Percentiles rank a stretch among this genome's conserved stretches.
Evolutionary conservation across 2,113 vertebrate species (phyloP).

Genomic region (Atractosteus spatula): DNA sequence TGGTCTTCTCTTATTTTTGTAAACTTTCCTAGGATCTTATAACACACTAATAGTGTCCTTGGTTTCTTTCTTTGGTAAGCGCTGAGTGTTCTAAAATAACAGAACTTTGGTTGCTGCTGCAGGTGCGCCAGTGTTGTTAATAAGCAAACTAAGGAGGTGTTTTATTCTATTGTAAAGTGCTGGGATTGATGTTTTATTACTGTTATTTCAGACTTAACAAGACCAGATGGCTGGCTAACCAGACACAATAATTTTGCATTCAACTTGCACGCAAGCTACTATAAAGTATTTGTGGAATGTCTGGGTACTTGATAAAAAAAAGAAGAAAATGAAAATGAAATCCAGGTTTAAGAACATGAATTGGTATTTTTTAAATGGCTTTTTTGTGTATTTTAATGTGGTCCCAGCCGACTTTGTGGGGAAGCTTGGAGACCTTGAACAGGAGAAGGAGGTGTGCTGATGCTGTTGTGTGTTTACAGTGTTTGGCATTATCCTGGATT

Average conservation of each 20-base stretch:
- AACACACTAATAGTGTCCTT: no score
- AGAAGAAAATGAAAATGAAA: no score
- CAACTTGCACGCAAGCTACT: conserved; percentile 5
- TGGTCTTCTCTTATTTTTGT: no score
- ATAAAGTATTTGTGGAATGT: conserved; percentile 3
- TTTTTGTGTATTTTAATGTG: no score
- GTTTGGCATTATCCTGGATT: no score
- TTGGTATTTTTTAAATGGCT: no score
- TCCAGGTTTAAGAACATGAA: no score
- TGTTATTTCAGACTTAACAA: conserved; percentile 22
- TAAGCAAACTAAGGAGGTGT: conserved; percentile 4
- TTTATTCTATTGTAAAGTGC: conserved; percentile 14
- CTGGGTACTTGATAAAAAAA: no score
- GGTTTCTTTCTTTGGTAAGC: not conserved
- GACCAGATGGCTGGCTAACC: conserved; percentile 40
- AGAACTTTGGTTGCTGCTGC: conserved; percentile 13
- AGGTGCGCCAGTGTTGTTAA: conserved; percentile 5
- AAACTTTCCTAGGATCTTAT: no score
- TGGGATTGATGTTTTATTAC: conserved; percentile 10
- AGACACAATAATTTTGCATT: conserved; percentile 31
- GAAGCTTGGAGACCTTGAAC: not conserved
- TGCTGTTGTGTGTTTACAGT: no score
- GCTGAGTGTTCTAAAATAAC: conserved; percentile 6
- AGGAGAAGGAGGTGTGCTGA: no score
- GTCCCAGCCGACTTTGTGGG: not conserved